Base-by-base conservation (phyloP, 2,888 invertebrate species). In the Megaustenia siamemsis region DNA sequence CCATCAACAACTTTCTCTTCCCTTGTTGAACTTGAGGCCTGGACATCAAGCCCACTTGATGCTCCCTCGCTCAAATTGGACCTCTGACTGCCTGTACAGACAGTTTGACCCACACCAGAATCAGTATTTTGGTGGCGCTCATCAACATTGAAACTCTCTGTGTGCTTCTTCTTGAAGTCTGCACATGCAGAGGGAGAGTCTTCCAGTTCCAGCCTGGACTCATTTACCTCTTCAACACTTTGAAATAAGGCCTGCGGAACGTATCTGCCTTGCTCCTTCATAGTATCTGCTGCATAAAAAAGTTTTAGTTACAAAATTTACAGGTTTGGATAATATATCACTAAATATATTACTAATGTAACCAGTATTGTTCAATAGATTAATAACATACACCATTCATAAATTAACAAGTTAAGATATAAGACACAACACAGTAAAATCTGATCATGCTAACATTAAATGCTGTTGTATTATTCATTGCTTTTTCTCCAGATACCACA, bases 161-260 rank as follows among this genome's bases (percentile, higher is more conserved):
- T 60, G 4, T 38, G 53, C 12, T n/a, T 32, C 53, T 35, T 38
- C 38, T 21, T 56, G 21, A 24, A 35, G 38, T 77, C 56, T 45
- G 18, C 28, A 12, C 28, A n/a, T 43, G 12, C 28, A 5, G 43
- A 10, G 24, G 18, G 10, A 12, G 40, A 43, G 18, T 43, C 28
- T 12, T 79, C 66, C 10, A 45, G 40, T 12, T 79, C 66, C 10
- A 45, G 40, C 1, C 40, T 79, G 21, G 63, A 66, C 24, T 66
- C 66, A 3, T 66, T 24, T 28, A 45, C 68, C 49, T 80, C 80
- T n/a, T 80, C 68, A 10, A 80, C 32, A 43, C 53, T 80, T 49
- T 45, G 80, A 35, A 80, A 80, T n/a, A 80, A 43, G 18, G 69
- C 80, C 24, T 80, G 80, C 32, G 69, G 80, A 4, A 1, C 28